phyloP scores from a whole-genome alignment of 2,888 invertebrate genomes.

The Agrochola lota region DNA sequence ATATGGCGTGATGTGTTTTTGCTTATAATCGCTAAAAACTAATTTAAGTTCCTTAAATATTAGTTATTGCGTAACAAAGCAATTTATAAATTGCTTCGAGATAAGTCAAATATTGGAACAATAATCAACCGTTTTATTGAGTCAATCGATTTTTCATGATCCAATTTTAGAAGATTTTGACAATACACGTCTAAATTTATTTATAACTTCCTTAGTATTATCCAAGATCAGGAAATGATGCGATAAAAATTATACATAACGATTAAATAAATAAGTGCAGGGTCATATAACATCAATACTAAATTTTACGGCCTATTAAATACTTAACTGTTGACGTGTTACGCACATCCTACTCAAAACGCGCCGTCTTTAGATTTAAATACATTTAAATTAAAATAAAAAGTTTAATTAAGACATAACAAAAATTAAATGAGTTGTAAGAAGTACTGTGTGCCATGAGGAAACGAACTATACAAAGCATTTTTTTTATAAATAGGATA shows the following conservation, averaged over 20 bases:
- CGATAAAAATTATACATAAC: constrained; percentile 6
- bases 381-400: too few species aligned
- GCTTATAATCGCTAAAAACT: neutral
- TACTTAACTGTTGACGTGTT: constrained; percentile 12
- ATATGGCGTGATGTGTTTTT: neutral
- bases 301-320: constrained; percentile 31
- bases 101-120: constrained; percentile 23
- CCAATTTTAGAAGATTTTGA: constrained; percentile 6
- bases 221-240: constrained; percentile 17
- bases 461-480: too few species aligned
- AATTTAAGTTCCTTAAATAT: neutral
- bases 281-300: constrained; percentile 10
- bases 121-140: neutral
- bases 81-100: neutral
- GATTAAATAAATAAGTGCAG: constrained; percentile 36
- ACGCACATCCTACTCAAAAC: constrained; percentile 24
- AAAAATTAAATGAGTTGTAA: too few species aligned
- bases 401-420: too few species aligned
- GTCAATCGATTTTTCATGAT: constrained; percentile 4
- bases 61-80: neutral
- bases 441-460: too few species aligned
- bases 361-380: neutral
- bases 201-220: constrained; percentile 7
- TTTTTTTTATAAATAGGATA: too few species aligned
- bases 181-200: neutral